Percentiles rank a stretch among this genome's conserved stretches.
Evolutionary conservation across 1,140 invertebrate genomes (phyloP).

Genomic region (Lepidostoma basale): DNA sequence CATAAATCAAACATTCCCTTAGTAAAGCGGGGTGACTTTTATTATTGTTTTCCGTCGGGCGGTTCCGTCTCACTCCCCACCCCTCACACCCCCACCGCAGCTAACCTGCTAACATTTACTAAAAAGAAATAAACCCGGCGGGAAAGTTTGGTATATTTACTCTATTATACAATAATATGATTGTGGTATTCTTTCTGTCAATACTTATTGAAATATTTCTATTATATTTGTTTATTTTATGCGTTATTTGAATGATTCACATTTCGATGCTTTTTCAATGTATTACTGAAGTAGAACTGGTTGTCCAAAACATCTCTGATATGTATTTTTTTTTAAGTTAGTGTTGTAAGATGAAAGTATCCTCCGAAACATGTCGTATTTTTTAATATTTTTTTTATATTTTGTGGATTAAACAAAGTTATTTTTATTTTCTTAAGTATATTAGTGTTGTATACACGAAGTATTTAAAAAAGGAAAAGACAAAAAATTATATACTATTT

Average conservation of each 20-base stretch:
- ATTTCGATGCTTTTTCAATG: background rate
- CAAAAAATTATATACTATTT: too few relatives aligned
- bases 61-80: background rate
- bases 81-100: background rate
- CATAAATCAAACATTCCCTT: constrained; percentile 44
- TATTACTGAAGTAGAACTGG: background rate
- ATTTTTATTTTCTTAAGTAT: too few relatives aligned
- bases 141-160: background rate
- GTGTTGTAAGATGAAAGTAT: too few relatives aligned
- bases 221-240: constrained; percentile 5
- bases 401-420: too few relatives aligned
- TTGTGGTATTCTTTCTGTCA: background rate
- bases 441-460: too few relatives aligned
- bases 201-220: background rate
- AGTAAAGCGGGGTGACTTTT: constrained; percentile 40
- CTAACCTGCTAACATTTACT: background rate
- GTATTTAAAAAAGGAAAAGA: too few relatives aligned
- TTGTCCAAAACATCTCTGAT: too few relatives aligned
- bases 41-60: constrained; percentile 42
- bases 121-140: too few relatives aligned
- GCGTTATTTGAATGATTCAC: constrained; percentile 25
- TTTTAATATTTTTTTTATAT: too few relatives aligned
- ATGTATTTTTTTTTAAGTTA: too few relatives aligned
- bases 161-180: background rate
- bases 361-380: too few relatives aligned